phyloP scores from a whole-genome alignment of 2,888 invertebrate genomes.

The Chelonus formosanus region DNA sequence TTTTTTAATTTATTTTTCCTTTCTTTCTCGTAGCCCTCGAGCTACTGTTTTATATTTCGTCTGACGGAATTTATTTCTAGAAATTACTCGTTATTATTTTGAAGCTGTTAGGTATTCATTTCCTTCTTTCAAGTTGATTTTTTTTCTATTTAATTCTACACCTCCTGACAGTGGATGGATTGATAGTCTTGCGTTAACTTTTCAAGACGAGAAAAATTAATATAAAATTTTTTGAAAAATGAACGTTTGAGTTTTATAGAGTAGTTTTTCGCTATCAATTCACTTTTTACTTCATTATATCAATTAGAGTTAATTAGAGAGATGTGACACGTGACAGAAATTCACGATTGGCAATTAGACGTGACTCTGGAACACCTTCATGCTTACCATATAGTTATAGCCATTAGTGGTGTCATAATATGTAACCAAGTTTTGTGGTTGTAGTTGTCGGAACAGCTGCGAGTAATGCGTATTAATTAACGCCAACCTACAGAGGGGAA shows the following conservation, averaged over 20 bases:
- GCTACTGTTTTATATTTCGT: not conserved
- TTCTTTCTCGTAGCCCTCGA: not conserved
- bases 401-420: constrained; percentile 45
- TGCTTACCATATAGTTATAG: constrained; percentile 24
- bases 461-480: constrained; percentile 48
- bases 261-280: not conserved
- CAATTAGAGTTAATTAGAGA: constrained; percentile 32
- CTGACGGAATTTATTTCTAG: not conserved
- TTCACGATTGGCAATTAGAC: constrained; percentile 41
- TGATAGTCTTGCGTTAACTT: not conserved
- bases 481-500: constrained; percentile 14
- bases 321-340: constrained; percentile 31
- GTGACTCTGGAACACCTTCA: constrained; percentile 18
- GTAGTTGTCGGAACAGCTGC: constrained; percentile 42
- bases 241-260: too few relatives aligned
- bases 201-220: too few relatives aligned
- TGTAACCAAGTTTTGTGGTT: constrained; percentile 43
- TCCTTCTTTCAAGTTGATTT: not conserved
- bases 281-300: constrained; percentile 23
- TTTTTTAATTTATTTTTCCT: constrained; percentile 5
- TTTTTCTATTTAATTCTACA: constrained; percentile 1
- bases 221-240: too few relatives aligned
- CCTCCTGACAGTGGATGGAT: not conserved
- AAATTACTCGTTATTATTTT: constrained; percentile 7
- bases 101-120: not conserved